Evolutionary conservation across 2,113 vertebrate species (phyloP).

Genomic region (Centrocercus urophasianus): DNA sequence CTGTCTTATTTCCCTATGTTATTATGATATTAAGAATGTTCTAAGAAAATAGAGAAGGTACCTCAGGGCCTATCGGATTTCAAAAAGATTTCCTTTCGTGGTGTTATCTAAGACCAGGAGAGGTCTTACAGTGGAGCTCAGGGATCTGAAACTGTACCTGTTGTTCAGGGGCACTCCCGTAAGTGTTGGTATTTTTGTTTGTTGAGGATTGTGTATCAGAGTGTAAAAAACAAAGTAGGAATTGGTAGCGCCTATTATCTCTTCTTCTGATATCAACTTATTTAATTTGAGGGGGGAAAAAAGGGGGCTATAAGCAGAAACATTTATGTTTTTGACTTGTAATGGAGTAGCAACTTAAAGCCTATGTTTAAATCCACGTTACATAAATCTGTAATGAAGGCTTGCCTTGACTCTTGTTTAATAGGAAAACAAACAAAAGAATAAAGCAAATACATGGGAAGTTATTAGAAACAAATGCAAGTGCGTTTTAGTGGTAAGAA

Average conservation of each 20-base stretch:
- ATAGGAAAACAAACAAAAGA: not conserved
- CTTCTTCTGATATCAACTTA: not conserved
- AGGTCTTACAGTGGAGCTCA: not conserved
- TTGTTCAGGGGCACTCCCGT: rapidly evolving
- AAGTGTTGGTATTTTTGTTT: not conserved
- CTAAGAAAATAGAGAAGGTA: not conserved
- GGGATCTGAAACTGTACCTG: not conserved
- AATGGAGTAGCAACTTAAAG: not conserved
- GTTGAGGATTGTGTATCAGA: not conserved
- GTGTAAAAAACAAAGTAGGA: not conserved
- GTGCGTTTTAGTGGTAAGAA: not conserved
- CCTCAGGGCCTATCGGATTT: not conserved
- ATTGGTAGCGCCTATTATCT: not conserved
- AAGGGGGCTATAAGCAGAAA: not conserved
- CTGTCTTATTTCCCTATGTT: not conserved
- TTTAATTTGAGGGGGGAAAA: not conserved
- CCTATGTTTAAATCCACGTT: rapidly evolving
- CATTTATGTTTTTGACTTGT: not conserved
- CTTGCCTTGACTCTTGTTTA: not conserved
- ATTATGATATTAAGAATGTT: not conserved
- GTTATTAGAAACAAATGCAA: not conserved
- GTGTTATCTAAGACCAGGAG: not conserved
- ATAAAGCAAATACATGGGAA: not conserved
- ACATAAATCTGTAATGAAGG: not conserved
- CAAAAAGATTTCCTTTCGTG: not conserved